Evolutionary conservation across 2,113 vertebrate species (phyloP).

Genomic region (Gila orcuttii): DNA sequence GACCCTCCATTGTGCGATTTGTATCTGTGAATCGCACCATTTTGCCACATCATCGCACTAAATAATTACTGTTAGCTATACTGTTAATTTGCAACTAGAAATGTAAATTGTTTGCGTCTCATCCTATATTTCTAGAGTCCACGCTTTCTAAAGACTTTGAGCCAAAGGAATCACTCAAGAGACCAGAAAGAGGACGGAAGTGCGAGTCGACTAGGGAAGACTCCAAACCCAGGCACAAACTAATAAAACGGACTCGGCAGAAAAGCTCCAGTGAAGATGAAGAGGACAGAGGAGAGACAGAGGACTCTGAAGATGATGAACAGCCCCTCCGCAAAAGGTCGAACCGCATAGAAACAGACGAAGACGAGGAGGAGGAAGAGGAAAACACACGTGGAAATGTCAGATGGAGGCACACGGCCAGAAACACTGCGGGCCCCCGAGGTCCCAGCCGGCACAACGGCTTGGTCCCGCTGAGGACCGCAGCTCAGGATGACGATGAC

Average conservation of each 20-base stretch:
- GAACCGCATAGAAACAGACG: constrained; percentile 91
- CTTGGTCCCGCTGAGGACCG: constrained; percentile 75
- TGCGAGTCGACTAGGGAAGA: constrained; percentile 64
- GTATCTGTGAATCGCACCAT: neutral
- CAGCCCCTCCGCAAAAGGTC: constrained; percentile 86
- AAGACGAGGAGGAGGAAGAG: constrained; percentile 68
- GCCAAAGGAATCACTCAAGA: constrained; percentile 70
- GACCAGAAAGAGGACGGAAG: constrained; percentile 55
- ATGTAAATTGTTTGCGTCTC: neutral
- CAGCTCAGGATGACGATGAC: constrained; percentile 80
- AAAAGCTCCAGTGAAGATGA: constrained; percentile 72
- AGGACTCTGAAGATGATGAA: constrained; percentile 74
- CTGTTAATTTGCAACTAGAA: neutral
- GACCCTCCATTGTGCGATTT: neutral
- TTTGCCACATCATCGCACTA: neutral
- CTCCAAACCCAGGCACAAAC: constrained; percentile 65
- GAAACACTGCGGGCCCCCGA: constrained; percentile 72
- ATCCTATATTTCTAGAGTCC: constrained; percentile 40
- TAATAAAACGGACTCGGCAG: constrained; percentile 69
- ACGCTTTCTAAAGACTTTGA: constrained; percentile 80
- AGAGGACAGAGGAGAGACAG: constrained; percentile 69
- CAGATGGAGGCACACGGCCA: constrained; percentile 77
- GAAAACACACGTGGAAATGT: constrained; percentile 62
- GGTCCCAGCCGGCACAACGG: constrained; percentile 84
- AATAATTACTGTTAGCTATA: neutral